These are phyloP conservation scores for Drosophila ficusphila DNA, from an alignment of 1,140 invertebrate species.

Conservation along the genomic window DNA sequence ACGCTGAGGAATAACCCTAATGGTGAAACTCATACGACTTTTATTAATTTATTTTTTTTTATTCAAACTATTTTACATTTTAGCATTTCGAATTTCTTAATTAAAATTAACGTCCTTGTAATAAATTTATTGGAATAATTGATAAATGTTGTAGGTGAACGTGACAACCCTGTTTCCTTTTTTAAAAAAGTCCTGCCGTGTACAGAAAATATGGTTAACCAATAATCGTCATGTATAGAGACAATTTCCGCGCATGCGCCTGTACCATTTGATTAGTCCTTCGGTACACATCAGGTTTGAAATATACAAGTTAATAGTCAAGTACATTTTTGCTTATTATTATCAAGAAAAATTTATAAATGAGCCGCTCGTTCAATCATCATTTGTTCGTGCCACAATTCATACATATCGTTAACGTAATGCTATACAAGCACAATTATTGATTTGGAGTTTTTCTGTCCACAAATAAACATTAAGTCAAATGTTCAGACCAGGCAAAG, in stretches of 20 bases:
- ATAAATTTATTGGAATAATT: conserved; percentile 12
- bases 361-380: conserved; percentile 41
- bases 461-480: conserved; percentile 52
- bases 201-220: conserved; percentile 79
- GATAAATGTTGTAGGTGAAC: conserved; percentile 12
- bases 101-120: conserved; percentile 1
- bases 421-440: conserved; percentile 68
- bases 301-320: conserved; percentile 70
- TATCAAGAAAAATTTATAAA: conserved; percentile 51
- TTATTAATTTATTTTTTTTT: conserved; percentile 21
- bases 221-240: conserved; percentile 79
- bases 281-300: conserved; percentile 71
- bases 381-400: conserved; percentile 53
- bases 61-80: conserved; percentile 18
- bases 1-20: conserved; percentile 7
- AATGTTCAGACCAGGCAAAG: conserved; percentile 48
- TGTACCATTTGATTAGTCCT: conserved; percentile 61
- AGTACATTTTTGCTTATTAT: conserved; percentile 53
- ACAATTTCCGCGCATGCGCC: conserved; percentile 77
- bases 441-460: conserved; percentile 54
- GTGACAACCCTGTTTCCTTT: conserved; percentile 59
- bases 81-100: conserved; percentile 10
- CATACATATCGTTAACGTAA: conserved; percentile 71
- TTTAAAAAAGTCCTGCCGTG: conserved; percentile 60
- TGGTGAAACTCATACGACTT: neutral